A percentile compares a stretch with the other conserved stretches of the same genome.
These are phyloP conservation scores for Nerophis lumbriciformis DNA, from an alignment of 2,113 vertebrate species.

Conservation along the genomic window DNA sequence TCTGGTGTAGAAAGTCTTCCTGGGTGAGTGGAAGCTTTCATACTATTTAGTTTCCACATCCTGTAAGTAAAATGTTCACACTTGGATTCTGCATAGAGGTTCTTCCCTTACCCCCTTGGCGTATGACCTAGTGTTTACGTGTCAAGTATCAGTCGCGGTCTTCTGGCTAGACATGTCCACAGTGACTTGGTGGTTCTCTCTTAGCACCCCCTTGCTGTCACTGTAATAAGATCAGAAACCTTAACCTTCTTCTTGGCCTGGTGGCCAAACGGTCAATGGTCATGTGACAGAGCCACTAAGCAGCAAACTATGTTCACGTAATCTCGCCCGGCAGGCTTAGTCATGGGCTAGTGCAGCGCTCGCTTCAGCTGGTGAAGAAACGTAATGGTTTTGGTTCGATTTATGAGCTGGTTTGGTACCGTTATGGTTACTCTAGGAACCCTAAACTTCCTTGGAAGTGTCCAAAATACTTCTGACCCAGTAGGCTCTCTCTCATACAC, in stretches of 20 bases:
- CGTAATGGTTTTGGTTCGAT: neutral
- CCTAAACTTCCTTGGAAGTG: too few species aligned
- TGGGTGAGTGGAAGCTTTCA: too few species aligned
- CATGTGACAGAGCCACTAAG: constrained; percentile 39
- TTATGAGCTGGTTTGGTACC: too few species aligned
- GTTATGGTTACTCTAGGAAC: too few species aligned
- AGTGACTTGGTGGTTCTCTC: constrained; percentile 6
- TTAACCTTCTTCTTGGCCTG: constrained; percentile 3
- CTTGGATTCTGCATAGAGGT: too few species aligned
- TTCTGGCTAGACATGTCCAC: neutral
- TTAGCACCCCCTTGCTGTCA: neutral
- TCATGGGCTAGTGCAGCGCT: neutral
- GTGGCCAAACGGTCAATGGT: constrained; percentile 31
- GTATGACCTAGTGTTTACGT: neutral
- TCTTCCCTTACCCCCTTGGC: neutral
- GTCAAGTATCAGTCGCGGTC: neutral
- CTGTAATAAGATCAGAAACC: constrained; percentile 17
- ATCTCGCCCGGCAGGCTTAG: constrained; percentile 29
- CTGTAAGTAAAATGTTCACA: too few species aligned
- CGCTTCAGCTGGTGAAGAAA: neutral
- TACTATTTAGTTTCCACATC: too few species aligned
- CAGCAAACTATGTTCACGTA: constrained; percentile 16
- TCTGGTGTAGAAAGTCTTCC: too few species aligned
- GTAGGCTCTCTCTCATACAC: neutral
- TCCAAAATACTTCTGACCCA: too few species aligned